Percentiles rank a stretch among this genome's conserved stretches.
Evolutionary conservation across 1,140 invertebrate genomes (phyloP).

Genomic region (Drosophila repleta): DNA sequence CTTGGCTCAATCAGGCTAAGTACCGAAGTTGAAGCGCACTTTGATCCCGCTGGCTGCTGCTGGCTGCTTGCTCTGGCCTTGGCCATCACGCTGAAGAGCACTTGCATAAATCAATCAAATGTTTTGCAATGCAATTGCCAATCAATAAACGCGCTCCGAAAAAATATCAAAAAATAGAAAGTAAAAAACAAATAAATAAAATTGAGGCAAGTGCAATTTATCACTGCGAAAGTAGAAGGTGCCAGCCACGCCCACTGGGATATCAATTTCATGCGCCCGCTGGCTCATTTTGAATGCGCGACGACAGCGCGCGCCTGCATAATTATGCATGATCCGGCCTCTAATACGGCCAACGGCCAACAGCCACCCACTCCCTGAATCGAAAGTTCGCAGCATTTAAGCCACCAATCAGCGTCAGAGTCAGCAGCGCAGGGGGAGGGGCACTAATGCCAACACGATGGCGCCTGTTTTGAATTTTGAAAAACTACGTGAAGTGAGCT

Average conservation of each 20-base stretch:
- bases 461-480: conserved; percentile 80
- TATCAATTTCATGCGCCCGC: conserved; percentile 71
- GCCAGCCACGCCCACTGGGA: conserved; percentile 23
- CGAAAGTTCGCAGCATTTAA: conserved; percentile 59
- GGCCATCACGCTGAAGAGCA: neutral
- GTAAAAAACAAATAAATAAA: conserved; percentile 1
- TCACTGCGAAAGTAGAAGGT: conserved; percentile 41
- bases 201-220: conserved; percentile 52
- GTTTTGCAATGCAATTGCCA: conserved; percentile 47
- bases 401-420: conserved; percentile 78
- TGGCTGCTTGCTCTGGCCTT: conserved; percentile 15
- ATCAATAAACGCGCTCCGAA: conserved; percentile 47
- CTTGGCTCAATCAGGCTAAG: neutral
- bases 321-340: conserved; percentile 72
- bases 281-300: conserved; percentile 76
- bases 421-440: conserved; percentile 27
- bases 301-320: conserved; percentile 68
- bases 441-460: conserved; percentile 69
- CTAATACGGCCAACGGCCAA: conserved; percentile 12
- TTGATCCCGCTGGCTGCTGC: neutral
- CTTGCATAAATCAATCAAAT: conserved; percentile 50
- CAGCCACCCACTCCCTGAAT: conserved; percentile 7
- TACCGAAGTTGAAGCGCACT: conserved; percentile 9
- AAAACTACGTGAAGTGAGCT: conserved; percentile 74
- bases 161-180: conserved; percentile 12